Conservation (phyloP, 2,113 vertebrate genomes). For the Saccopteryx bilineata region DNA sequence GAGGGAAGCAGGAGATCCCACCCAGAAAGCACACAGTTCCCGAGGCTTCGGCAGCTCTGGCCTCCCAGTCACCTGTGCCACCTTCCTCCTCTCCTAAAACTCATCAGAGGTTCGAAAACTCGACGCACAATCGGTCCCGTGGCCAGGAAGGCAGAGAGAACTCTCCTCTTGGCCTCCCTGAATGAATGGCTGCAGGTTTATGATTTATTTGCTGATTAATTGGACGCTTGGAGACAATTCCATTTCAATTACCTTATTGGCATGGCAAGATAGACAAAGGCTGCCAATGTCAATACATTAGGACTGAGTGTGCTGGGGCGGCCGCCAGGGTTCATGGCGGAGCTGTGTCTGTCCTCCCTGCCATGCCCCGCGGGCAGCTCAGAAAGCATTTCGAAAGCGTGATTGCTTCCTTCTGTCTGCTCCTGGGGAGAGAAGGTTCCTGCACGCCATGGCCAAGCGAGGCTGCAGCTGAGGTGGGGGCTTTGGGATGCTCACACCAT, state of each 20-base stretch:
- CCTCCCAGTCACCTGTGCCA: background rate
- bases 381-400: accelerated
- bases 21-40: background rate
- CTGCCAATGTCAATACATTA: constrained; percentile 71
- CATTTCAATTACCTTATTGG: constrained; percentile 77
- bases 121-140: background rate
- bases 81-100: background rate
- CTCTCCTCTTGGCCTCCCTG: background rate
- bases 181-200: constrained; percentile 60
- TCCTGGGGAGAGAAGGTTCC: background rate
- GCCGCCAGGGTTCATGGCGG: constrained; percentile 34
- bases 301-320: background rate
- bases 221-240: constrained; percentile 78
- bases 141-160: constrained; percentile 13
- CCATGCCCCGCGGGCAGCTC: background rate
- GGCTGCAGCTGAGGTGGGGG: accelerated
- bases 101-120: background rate
- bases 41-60: accelerated
- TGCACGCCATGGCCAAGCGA: accelerated
- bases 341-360: background rate
- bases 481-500: background rate
- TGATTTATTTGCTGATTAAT: constrained; percentile 83
- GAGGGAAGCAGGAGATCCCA: background rate
- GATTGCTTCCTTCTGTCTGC: background rate
- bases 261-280: constrained; percentile 27